phyloP scores from a whole-genome alignment of 2,888 invertebrate species.

The Nomada hirtipes region DNA sequence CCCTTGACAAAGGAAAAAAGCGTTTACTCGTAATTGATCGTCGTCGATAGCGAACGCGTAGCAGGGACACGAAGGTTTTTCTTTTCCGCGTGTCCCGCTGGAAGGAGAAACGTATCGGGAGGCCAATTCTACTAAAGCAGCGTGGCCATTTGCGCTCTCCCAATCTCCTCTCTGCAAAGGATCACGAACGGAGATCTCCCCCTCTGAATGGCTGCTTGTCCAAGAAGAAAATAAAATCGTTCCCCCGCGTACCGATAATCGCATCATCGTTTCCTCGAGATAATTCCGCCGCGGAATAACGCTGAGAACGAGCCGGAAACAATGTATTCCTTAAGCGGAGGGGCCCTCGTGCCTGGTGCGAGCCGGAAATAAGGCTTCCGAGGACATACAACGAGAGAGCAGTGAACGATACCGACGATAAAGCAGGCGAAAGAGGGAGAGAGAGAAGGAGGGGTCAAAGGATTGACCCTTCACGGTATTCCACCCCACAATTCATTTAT shows the following conservation, averaged over 20 bases:
- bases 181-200: constrained; percentile 12
- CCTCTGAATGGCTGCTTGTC: not conserved
- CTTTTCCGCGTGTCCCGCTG: not conserved
- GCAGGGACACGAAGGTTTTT: not conserved
- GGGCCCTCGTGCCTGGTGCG: not conserved
- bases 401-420: constrained; percentile 21
- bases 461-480: constrained; percentile 14
- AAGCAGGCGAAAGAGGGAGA: not conserved
- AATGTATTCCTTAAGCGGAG: constrained; percentile 1
- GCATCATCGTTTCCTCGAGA: constrained; percentile 6
- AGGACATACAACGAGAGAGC: not conserved
- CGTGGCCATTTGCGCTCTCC: constrained; percentile 7
- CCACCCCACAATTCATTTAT: constrained; percentile 10
- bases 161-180: not conserved
- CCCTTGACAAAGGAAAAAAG: not conserved
- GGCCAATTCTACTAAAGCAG: constrained; percentile 26
- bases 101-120: constrained; percentile 21
- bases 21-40: not conserved
- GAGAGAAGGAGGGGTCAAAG: constrained; percentile 9
- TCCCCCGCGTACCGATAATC: constrained; percentile 7
- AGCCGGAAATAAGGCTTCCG: constrained; percentile 13
- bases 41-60: not conserved
- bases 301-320: constrained; percentile 29
- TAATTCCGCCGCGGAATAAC: constrained; percentile 16
- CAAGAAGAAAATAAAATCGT: constrained; percentile 14